A percentile compares a stretch with the other conserved stretches of the same genome.
Conservation (phyloP, 2,113 vertebrate genomes). For the Melanerpes aurifrons region DNA sequence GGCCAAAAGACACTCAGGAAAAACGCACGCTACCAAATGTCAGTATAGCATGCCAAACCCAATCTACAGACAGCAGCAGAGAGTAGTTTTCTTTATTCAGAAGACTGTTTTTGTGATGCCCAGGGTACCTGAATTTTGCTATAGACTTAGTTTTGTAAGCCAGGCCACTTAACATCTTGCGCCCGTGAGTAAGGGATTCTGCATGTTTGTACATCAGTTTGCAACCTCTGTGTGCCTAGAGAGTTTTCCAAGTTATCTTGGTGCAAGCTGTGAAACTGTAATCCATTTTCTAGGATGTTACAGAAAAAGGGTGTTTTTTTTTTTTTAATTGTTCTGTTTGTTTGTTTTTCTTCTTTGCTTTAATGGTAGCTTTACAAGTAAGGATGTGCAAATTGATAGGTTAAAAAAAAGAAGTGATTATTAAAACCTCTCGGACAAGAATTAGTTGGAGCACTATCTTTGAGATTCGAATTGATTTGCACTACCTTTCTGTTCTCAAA, state of each 20-base stretch:
- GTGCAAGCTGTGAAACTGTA: constrained; percentile 68
- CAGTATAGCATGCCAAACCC: constrained; percentile 56
- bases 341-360: constrained; percentile 42
- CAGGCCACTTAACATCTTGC: constrained; percentile 48
- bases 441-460: constrained; percentile 54
- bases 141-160: constrained; percentile 49
- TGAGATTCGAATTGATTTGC: constrained; percentile 63
- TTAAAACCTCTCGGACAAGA: not conserved
- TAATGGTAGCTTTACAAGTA: constrained; percentile 64
- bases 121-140: constrained; percentile 46
- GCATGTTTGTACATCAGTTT: constrained; percentile 57
- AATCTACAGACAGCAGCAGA: constrained; percentile 2
- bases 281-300: constrained; percentile 33
- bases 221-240: constrained; percentile 18
- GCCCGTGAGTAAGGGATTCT: constrained; percentile 37
- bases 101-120: constrained; percentile 57
- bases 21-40: not conserved
- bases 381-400: constrained; percentile 64
- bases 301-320: constrained; percentile 4
- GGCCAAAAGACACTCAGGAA: constrained; percentile 36
- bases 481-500: constrained; percentile 64
- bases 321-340: not conserved
- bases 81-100: constrained; percentile 59
- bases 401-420: not conserved
- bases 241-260: constrained; percentile 49